phyloP scores from a whole-genome alignment of 2,888 invertebrate species.

The Gryllus longicercus region DNA sequence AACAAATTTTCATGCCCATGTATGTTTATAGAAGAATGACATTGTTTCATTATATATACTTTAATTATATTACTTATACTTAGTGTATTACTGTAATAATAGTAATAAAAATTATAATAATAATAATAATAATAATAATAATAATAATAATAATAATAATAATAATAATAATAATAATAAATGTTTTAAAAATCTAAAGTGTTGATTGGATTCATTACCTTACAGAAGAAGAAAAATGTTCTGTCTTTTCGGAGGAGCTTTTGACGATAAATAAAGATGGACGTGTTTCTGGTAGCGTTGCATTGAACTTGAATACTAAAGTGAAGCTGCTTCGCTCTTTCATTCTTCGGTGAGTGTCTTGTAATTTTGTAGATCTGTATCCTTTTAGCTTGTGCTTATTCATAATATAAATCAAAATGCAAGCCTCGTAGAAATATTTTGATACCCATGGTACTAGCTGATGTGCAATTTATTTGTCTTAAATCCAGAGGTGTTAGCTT shows the following conservation, averaged over 20 bases:
- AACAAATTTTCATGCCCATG: neutral
- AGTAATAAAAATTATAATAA: no score
- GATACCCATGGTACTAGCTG: no score
- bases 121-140: no score
- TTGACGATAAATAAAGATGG: conserved; percentile 64
- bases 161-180: neutral
- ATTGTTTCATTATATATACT: neutral
- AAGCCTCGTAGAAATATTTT: no score
- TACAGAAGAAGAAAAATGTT: conserved; percentile 62
- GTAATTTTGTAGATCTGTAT: no score
- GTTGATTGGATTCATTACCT: conserved; percentile 32
- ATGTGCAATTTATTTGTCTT: no score
- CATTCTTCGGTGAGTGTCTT: conserved; percentile 46
- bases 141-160: no score
- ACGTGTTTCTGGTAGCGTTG: conserved; percentile 59
- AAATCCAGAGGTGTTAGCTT: no score
- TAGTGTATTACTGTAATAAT: neutral
- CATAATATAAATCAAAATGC: no score
- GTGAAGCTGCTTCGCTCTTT: conserved; percentile 60
- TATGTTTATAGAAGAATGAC: neutral
- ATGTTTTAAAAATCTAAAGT: neutral
- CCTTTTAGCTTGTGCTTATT: no score
- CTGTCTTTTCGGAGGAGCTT: conserved; percentile 65
- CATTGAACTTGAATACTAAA: conserved; percentile 60
- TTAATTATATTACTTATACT: neutral